Percentiles rank a stretch among this genome's conserved stretches.
phyloP scores from a whole-genome alignment of 2,888 invertebrate genomes.

The Parnassius smintheus region DNA sequence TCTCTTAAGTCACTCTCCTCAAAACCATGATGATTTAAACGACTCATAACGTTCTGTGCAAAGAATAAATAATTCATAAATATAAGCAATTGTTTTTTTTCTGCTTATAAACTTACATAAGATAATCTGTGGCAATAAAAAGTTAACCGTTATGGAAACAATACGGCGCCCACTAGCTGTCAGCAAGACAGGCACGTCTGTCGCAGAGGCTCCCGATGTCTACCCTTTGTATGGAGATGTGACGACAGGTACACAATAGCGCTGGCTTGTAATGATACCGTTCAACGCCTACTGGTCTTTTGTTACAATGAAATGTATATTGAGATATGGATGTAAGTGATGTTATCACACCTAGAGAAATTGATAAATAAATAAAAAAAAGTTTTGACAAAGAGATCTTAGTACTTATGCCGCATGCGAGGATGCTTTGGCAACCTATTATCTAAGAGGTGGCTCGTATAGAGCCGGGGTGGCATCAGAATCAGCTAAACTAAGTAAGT shows the following conservation, averaged over 20 bases:
- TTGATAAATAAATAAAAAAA: too few relatives aligned
- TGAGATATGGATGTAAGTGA: constrained; percentile 9
- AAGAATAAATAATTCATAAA: too few relatives aligned
- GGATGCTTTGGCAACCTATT: too few relatives aligned
- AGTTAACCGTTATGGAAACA: constrained; percentile 29
- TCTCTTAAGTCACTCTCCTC: too few relatives aligned
- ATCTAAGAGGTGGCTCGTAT: too few relatives aligned
- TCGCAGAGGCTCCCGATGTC: constrained; percentile 21
- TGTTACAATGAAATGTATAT: constrained; percentile 11
- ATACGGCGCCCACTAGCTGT: constrained; percentile 24
- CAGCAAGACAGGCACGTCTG: constrained; percentile 8
- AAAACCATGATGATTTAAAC: too few relatives aligned
- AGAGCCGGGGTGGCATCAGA: too few relatives aligned
- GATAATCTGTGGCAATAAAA: constrained; percentile 21
- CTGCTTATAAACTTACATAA: background rate
- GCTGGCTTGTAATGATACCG: constrained; percentile 7
- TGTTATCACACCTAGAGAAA: background rate
- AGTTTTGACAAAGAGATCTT: too few relatives aligned
- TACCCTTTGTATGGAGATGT: constrained; percentile 39
- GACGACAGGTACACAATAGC: constrained; percentile 29
- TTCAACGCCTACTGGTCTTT: constrained; percentile 24
- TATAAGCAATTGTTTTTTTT: too few relatives aligned
- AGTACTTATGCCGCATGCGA: too few relatives aligned
- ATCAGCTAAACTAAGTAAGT: too few relatives aligned
- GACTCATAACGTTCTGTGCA: too few relatives aligned